phyloP scores from a whole-genome alignment of 2,113 vertebrate genomes.

The Barnardius zonarius region DNA sequence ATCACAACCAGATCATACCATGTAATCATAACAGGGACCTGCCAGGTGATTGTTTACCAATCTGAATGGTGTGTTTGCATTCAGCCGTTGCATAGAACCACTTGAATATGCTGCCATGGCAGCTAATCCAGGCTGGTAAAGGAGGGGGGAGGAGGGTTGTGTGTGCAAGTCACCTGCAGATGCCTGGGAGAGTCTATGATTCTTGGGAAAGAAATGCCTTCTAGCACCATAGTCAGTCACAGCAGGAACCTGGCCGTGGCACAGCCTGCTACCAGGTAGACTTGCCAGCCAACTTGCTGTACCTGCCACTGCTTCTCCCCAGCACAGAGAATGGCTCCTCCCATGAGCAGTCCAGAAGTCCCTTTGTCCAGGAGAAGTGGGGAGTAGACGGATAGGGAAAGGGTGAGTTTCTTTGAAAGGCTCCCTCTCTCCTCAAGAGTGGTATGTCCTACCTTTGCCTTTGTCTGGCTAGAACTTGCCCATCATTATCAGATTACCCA shows the following conservation, averaged over 20 bases:
- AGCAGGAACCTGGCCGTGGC: background rate
- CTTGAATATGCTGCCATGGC: slow-evolving; percentile 15
- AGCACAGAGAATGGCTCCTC: background rate
- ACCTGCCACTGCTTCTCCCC: background rate
- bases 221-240: background rate
- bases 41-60: slow-evolving; percentile 28
- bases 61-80: slow-evolving; percentile 14
- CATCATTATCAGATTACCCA: background rate
- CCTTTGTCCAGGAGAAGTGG: background rate
- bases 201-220: background rate
- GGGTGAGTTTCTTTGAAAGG: background rate
- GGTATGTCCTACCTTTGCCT: background rate
- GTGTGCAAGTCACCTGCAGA: background rate
- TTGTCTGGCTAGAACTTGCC: background rate
- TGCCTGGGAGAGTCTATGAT: background rate
- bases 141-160: background rate
- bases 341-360: background rate
- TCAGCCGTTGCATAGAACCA: background rate
- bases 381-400: background rate
- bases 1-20: background rate
- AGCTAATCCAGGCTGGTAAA: slow-evolving; percentile 14
- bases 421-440: background rate
- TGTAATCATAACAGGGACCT: background rate
- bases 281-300: background rate
- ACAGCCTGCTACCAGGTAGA: background rate